Evolutionary conservation across 2,113 vertebrate genomes (phyloP).

Genomic region (Centropus bengalensis): DNA sequence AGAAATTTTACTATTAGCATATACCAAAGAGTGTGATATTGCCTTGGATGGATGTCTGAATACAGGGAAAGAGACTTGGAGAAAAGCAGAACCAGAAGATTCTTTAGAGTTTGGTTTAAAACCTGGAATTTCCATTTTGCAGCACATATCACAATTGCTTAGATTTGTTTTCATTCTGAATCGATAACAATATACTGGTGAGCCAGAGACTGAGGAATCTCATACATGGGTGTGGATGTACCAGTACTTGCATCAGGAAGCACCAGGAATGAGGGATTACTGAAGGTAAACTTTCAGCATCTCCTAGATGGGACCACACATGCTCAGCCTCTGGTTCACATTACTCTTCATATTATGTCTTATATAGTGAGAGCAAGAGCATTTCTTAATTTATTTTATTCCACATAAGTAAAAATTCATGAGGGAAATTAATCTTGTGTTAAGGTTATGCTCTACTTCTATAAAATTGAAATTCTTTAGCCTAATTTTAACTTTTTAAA

Average conservation of each 20-base stretch:
- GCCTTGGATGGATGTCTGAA: not conserved
- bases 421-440: constrained; percentile 34
- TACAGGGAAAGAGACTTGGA: not conserved
- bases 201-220: not conserved
- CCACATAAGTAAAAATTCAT: constrained; percentile 34
- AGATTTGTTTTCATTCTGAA: not conserved
- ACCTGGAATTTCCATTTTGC: not conserved
- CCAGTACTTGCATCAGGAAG: not conserved
- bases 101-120: not conserved
- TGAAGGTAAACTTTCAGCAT: not conserved
- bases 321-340: not conserved
- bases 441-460: constrained; percentile 7
- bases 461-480: not conserved
- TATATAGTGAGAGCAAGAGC: not conserved
- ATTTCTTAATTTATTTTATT: constrained; percentile 41
- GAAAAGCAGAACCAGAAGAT: not conserved
- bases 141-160: not conserved
- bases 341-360: not conserved
- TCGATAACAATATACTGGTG: not conserved
- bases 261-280: not conserved
- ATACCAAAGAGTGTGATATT: not conserved
- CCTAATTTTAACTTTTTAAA: constrained; percentile 39
- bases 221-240: not conserved
- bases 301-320: not conserved
- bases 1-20: not conserved